Conservation (phyloP, 2,797 vertebrate genomes). For the Peromyscus eremicus region DNA sequence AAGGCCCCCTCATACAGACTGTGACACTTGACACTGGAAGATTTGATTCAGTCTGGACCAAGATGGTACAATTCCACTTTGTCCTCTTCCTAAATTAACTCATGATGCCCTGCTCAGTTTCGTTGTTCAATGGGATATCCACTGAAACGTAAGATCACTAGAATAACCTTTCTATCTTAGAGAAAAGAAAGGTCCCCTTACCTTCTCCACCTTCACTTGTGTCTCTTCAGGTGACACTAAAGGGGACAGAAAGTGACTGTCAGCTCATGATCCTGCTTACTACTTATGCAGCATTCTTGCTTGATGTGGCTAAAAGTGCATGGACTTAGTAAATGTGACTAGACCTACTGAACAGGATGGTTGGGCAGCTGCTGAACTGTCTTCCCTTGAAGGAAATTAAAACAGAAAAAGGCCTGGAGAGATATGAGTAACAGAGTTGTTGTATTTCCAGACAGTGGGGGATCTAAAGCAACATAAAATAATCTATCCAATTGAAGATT, state of each 20-base stretch:
- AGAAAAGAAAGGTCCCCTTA: not conserved
- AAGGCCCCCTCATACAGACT: not conserved
- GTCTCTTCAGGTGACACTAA: no score
- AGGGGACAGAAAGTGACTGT: not conserved
- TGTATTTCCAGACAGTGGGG: not conserved
- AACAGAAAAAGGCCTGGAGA: not conserved
- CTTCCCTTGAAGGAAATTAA: not conserved
- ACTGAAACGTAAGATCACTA: not conserved
- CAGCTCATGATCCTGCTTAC: not conserved
- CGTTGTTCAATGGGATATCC: not conserved
- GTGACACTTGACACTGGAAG: not conserved
- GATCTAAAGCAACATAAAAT: not conserved
- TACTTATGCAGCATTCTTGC: not conserved
- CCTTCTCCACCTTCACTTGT: fast-evolving
- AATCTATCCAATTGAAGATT: not conserved
- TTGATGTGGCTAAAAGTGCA: not conserved
- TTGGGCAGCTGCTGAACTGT: not conserved
- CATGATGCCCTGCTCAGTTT: not conserved
- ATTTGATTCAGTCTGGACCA: not conserved
- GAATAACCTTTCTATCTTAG: not conserved
- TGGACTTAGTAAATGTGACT: not conserved
- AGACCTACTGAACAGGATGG: not conserved
- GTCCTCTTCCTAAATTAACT: not conserved
- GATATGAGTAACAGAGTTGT: not conserved
- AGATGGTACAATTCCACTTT: not conserved